Percentiles rank a stretch among this genome's conserved stretches.
These are phyloP conservation scores for Polyommatus icarus DNA, from an alignment of 2,888 invertebrate species.

Conservation along the genomic window DNA sequence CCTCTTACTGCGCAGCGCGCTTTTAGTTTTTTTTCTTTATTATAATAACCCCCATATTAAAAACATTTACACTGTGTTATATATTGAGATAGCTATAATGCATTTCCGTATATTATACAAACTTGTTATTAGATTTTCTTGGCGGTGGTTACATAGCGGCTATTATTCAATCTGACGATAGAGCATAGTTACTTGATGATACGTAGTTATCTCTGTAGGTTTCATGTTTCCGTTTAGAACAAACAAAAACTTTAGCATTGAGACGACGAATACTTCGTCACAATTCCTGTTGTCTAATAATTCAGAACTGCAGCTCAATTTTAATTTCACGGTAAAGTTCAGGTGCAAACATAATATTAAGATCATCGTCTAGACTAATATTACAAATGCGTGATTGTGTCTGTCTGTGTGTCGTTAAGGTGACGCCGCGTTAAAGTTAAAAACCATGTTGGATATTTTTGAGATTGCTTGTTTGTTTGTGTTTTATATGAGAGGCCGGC, in stretches of 20 bases:
- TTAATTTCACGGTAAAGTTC: not conserved
- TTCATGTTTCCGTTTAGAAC: not conserved
- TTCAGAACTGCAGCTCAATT: not conserved
- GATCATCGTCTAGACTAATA: not conserved
- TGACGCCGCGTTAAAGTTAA: too few species aligned
- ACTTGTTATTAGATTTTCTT: not conserved
- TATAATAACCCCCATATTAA: too few species aligned
- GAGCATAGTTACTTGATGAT: not conserved
- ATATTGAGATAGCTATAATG: too few species aligned
- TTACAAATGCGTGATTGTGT: not conserved
- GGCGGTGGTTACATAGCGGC: not conserved
- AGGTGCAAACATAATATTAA: not conserved
- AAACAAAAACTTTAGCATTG: slow-evolving; percentile 14
- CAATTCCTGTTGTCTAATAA: slow-evolving; percentile 6
- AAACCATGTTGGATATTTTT: too few species aligned
- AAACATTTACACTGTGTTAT: too few species aligned
- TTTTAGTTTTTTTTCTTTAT: too few species aligned
- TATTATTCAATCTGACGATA: not conserved
- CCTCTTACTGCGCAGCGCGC: too few species aligned
- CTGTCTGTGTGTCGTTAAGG: not conserved
- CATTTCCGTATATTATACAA: too few species aligned
- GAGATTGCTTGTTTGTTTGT: too few species aligned
- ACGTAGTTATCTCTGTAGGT: not conserved
- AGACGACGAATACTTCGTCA: not conserved
- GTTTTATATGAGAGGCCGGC: too few species aligned